Percentiles rank a stretch among this genome's conserved stretches.
phyloP scores from a whole-genome alignment of 2,888 invertebrate species.

The Odontothrips loti region DNA sequence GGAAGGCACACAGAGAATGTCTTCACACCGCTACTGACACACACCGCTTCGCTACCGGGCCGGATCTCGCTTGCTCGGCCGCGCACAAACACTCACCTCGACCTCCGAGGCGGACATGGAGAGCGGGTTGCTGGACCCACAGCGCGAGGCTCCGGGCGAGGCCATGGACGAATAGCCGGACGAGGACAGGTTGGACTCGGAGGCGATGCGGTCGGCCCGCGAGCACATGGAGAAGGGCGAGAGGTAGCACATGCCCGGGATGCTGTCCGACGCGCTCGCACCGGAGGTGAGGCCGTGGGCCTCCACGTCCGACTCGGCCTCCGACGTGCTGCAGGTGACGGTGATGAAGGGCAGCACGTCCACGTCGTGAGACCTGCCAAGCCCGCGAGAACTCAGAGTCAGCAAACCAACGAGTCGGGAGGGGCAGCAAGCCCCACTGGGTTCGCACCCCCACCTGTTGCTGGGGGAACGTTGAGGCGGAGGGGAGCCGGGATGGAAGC shows the following conservation, averaged over 20 bases:
- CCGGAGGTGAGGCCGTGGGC: conserved; percentile 52
- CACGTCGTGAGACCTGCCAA: background rate
- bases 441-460: background rate
- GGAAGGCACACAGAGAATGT: conserved; percentile 42
- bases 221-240: conserved; percentile 73
- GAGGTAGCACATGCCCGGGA: conserved; percentile 63
- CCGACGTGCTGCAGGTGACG: conserved; percentile 70
- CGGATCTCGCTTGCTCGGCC: conserved; percentile 37
- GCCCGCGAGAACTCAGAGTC: background rate
- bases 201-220: conserved; percentile 68
- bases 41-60: conserved; percentile 49
- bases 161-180: conserved; percentile 84
- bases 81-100: conserved; percentile 54
- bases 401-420: background rate
- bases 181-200: conserved; percentile 77
- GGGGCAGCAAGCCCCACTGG: background rate
- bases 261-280: conserved; percentile 45
- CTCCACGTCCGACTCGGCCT: conserved; percentile 68
- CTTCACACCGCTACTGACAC: conserved; percentile 59
- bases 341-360: conserved; percentile 59
- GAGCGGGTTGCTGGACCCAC: conserved; percentile 74
- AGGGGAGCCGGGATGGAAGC: conserved; percentile 54
- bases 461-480: conserved; percentile 48
- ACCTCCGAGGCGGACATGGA: conserved; percentile 72
- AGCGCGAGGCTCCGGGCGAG: conserved; percentile 75